Base-by-base conservation (phyloP, 2,888 invertebrate genomes). In the Eudasyphora cyanicolor region DNA sequence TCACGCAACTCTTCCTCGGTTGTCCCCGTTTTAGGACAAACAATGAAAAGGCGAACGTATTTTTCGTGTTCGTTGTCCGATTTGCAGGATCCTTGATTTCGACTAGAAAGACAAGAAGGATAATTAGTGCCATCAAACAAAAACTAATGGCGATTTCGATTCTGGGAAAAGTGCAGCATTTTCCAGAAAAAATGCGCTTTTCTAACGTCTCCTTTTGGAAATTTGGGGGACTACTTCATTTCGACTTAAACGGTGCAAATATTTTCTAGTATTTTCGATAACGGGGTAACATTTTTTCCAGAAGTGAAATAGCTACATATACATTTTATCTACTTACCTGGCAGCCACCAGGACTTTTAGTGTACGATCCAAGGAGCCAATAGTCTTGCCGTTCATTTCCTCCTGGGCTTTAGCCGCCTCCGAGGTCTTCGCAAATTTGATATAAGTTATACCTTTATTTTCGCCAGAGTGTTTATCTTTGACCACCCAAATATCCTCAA, bases 331-430 rank as follows among this genome's bases (percentile, higher is more conserved):
- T 42, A 89, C 88, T 93, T 92, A 95, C 95, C 95, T 95, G 81
- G 96, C 95, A n/a, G 97, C 97, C 76, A 97, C 96, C 93, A 97
- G 95, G 64, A 98, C 97, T 94, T 97, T 98, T 5, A 98, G 93
- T 6, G 96, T 95, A 80, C 97, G 94, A 38, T 94, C 94, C 42
- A 94, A 93, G 57, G 94, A 93, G 4, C 95, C 94, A 69, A 98
- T 93, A 71, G 93, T 93, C 90, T 89, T 89, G 0, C 91, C 91
- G 82, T 91, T 91, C 96, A 98, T 96, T 87, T 95, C 95, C 91
- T 98, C 98, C 88, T 98, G 93, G 3, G 98, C 98, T 79, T 89
- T 89, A 1, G 98, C 98, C 1, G 98, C 98, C 91, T 98, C 97
- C 0, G 98, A 97, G 0, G 98, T 97, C 93, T 97, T 98, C 0